Percentiles rank a stretch among this genome's conserved stretches.
phyloP scores from a whole-genome alignment of 2,797 vertebrate species.

The Rhynchotus rufescens region DNA sequence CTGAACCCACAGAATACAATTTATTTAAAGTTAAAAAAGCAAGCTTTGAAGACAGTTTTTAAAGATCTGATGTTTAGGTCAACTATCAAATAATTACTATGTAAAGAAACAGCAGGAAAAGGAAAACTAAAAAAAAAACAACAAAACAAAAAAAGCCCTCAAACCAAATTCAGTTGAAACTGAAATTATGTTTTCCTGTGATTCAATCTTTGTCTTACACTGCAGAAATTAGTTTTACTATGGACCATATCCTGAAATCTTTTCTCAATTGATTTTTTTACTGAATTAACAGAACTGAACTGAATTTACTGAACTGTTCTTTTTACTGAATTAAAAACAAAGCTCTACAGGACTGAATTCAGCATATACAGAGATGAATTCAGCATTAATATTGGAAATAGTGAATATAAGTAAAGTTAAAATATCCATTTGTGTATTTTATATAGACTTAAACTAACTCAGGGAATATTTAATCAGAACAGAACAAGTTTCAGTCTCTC shows the following conservation, averaged over 20 bases:
- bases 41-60: background rate
- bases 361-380: background rate
- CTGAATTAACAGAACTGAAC: background rate
- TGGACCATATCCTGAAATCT: background rate
- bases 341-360: background rate
- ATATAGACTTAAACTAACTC: background rate
- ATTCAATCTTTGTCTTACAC: background rate
- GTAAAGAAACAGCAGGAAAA: background rate
- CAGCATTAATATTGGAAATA: background rate
- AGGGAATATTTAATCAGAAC: background rate
- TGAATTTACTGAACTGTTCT: background rate
- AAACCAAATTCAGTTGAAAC: background rate
- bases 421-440: background rate
- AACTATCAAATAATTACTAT: background rate
- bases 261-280: conserved; percentile 21
- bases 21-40: background rate
- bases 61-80: background rate
- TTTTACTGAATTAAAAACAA: conserved; percentile 11
- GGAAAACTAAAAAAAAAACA: background rate
- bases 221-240: conserved; percentile 20
- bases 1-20: background rate
- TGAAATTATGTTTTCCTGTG: background rate
- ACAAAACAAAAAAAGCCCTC: too few species aligned
- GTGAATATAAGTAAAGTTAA: conserved; percentile 1
- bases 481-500: background rate